Percentiles rank a stretch among this genome's conserved stretches.
Evolutionary conservation across 1,140 invertebrate genomes (phyloP).

Genomic region (Liolophura sinensis): DNA sequence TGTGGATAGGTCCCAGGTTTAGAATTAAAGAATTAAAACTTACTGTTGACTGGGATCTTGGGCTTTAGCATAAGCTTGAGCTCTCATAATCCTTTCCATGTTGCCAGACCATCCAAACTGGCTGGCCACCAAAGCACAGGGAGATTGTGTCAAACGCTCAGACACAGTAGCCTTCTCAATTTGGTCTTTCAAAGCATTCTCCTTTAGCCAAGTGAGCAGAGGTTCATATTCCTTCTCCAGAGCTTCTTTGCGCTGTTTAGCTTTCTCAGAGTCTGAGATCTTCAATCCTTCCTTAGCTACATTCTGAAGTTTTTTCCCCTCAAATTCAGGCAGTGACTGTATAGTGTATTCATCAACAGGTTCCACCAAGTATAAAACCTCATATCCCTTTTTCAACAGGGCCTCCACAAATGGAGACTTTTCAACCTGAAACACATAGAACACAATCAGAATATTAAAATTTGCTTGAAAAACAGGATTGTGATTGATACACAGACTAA

Average conservation of each 20-base stretch:
- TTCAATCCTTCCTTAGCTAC: conserved; percentile 98
- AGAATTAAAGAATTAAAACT: conserved; percentile 25
- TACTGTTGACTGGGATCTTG: conserved; percentile 86
- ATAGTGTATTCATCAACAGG: conserved; percentile 99
- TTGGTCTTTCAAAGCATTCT: conserved; percentile 81
- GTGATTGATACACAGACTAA: too few species aligned
- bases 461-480: too few species aligned
- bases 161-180: conserved; percentile 85
- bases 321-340: conserved; percentile 96
- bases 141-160: conserved; percentile 87
- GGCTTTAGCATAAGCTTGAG: conserved; percentile 95
- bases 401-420: conserved; percentile 96
- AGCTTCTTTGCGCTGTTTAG: conserved; percentile 81
- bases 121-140: conserved; percentile 94
- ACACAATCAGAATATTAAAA: not conserved
- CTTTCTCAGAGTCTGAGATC: conserved; percentile 76
- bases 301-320: conserved; percentile 99
- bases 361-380: conserved; percentile 94
- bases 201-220: conserved; percentile 87
- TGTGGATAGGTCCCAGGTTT: too few species aligned
- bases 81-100: conserved; percentile 95
- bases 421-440: conserved; percentile 65
- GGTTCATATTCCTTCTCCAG: conserved; percentile 86
- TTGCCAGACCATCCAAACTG: conserved; percentile 98
- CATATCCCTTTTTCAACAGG: conserved; percentile 90